Evolutionary conservation across 2,797 vertebrate species (phyloP), one percentile per base, ranked within the genome.

Genomic region (Syngnathus rostellatus): DNA sequence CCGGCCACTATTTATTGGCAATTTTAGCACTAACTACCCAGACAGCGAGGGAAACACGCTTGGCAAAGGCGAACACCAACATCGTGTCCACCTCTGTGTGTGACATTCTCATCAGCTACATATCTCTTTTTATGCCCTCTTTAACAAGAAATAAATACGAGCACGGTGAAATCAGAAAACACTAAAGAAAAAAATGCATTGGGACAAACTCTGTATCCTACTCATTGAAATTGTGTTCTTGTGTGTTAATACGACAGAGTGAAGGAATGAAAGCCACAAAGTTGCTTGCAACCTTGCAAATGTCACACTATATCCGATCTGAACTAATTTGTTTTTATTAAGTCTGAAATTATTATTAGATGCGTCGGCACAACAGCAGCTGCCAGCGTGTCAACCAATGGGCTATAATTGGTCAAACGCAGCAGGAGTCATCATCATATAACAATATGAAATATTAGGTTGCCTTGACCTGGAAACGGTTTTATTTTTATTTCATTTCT

Each of bases 1-100:
- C 84, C 69, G 78, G 83, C 75, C 83, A 85, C 81, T 86, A 87
- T 90, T 91, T 89, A 91, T 89, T 88, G 82, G 78, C 87, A 91
- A 88, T 89, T 84, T 90, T 81, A 75, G 74, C 68, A 68, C 74
- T 88, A 89, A 90, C 79, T 81, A 83, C 68, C 84, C 81, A 90
- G 85, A 89, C 88, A 84, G 80, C 75, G 68, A 80, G 77, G 77
- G 80, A 71, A 63, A 87, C 87, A 89, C 81, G 81, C 72, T 64
- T 75, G 68, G 75, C 77, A 79, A 82, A 69, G 79, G 80, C 74
- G 65, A 72, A 76, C 85, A 76, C 68, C 77, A 46, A 68, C 68
- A 12, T 71, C 16, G 9, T 25, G 60, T 78, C 74, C 72, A 68
- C 53, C 58, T 67, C 53, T 25, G 64, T 64, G 75, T 71, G 73